phyloP scores from a whole-genome alignment of 2,888 invertebrate genomes.

The Cantharis flavilabris region DNA sequence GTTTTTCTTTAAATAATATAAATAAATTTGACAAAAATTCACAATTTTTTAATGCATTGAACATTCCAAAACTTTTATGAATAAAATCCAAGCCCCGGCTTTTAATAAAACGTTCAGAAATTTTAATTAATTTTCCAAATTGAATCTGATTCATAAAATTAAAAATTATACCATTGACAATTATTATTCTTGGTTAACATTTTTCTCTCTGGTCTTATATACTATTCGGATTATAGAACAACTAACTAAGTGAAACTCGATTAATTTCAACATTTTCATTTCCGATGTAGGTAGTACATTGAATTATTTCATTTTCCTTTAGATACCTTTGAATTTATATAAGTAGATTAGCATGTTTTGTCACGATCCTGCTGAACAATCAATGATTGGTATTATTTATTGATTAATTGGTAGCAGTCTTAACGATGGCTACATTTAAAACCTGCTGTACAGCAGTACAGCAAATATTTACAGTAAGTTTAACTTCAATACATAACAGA shows the following conservation, averaged over 20 bases:
- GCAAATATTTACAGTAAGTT: too few species aligned
- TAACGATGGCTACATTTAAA: too few species aligned
- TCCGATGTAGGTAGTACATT: too few species aligned
- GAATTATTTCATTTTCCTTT: too few species aligned
- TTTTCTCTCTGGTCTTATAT: neutral
- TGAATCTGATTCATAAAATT: neutral
- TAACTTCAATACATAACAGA: too few species aligned
- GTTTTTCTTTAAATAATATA: too few species aligned
- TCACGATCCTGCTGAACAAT: too few species aligned
- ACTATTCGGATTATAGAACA: neutral
- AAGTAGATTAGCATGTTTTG: too few species aligned
- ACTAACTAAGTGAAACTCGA: neutral
- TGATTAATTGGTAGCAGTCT: too few species aligned
- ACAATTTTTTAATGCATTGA: neutral
- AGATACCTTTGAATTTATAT: too few species aligned
- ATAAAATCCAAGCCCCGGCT: neutral
- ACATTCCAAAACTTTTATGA: neutral
- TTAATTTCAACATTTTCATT: neutral
- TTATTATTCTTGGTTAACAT: neutral
- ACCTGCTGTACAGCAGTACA: too few species aligned
- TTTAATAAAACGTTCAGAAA: neutral
- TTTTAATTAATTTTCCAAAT: neutral
- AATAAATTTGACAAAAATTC: neutral
- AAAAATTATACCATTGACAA: neutral
- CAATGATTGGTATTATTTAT: too few species aligned